Evolutionary conservation across 1,140 invertebrate genomes (phyloP).

Genomic region (Leptinotarsa texana): DNA sequence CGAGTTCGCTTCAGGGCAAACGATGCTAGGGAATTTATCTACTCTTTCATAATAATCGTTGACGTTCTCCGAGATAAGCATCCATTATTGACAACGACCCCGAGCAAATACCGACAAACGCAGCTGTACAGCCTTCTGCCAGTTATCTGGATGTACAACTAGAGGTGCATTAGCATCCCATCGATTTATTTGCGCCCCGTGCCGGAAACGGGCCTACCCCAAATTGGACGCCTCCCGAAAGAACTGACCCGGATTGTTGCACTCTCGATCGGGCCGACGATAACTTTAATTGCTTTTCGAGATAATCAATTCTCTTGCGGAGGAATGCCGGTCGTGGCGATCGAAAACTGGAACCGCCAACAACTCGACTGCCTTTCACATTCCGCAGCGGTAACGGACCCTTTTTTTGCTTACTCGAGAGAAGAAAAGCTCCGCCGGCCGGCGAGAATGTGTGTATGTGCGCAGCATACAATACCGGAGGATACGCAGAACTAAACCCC

Average conservation of each 20-base stretch:
- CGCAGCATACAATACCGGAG: not conserved
- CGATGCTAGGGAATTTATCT: no score
- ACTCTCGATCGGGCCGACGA: slow-evolving; percentile 1
- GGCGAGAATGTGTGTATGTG: not conserved
- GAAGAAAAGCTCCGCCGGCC: not conserved
- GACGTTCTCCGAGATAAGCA: no score
- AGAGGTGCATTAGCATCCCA: no score
- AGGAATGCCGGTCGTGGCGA: slow-evolving; percentile 19
- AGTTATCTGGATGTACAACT: no score
- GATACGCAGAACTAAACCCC: not conserved
- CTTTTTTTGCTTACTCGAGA: slow-evolving; percentile 9
- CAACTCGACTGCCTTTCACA: slow-evolving; percentile 20
- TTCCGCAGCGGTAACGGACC: slow-evolving; percentile 20
- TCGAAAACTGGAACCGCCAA: slow-evolving; percentile 23
- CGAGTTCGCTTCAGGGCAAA: no score
- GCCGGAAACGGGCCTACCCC: not conserved
- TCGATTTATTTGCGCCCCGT: no score
- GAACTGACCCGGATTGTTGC: slow-evolving; percentile 15
- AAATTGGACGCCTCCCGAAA: not conserved
- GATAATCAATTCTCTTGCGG: slow-evolving; percentile 16
- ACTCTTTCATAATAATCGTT: no score
- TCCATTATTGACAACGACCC: no score
- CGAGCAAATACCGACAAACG: no score
- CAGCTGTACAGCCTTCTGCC: no score
- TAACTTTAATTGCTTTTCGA: slow-evolving; percentile 19